A percentile compares a stretch with the other conserved stretches of the same genome.
These are phyloP conservation scores for Sebastes diaconus DNA, from an alignment of 2,797 vertebrate genomes.

Conservation along the genomic window DNA sequence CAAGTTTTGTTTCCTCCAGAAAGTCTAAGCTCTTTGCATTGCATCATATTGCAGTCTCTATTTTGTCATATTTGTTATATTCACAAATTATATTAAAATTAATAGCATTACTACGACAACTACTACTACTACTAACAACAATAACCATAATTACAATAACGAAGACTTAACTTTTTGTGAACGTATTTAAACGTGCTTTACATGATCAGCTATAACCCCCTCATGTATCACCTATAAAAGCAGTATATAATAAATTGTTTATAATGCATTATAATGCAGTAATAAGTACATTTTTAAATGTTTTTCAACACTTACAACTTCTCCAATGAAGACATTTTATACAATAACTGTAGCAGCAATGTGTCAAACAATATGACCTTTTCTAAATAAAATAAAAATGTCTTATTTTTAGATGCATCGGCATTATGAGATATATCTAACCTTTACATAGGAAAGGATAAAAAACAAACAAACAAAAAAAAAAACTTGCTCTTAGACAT, in stretches of 20 bases:
- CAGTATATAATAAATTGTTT: not conserved
- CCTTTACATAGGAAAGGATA: constrained; percentile 1
- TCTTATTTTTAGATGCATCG: constrained; percentile 12
- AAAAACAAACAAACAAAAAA: not conserved
- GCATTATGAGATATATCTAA: not conserved
- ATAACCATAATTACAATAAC: not conserved
- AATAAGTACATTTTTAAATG: fast-evolving
- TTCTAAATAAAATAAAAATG: not conserved
- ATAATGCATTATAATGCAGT: not conserved
- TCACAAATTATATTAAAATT: not conserved
- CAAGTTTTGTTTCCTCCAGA: not conserved
- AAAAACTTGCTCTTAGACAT: not conserved
- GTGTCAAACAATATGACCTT: constrained; percentile 7
- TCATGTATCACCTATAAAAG: not conserved
- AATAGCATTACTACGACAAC: not conserved
- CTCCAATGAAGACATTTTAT: not conserved
- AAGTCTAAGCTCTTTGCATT: not conserved
- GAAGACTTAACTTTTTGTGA: not conserved
- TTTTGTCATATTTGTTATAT: not conserved
- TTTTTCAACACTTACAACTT: not conserved
- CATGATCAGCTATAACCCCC: not conserved
- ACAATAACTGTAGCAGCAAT: not conserved
- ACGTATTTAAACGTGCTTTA: not conserved
- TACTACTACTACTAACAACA: not conserved
- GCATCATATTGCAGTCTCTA: not conserved